phyloP scores from a whole-genome alignment of 1,140 invertebrate species.

The Galleria mellonella region DNA sequence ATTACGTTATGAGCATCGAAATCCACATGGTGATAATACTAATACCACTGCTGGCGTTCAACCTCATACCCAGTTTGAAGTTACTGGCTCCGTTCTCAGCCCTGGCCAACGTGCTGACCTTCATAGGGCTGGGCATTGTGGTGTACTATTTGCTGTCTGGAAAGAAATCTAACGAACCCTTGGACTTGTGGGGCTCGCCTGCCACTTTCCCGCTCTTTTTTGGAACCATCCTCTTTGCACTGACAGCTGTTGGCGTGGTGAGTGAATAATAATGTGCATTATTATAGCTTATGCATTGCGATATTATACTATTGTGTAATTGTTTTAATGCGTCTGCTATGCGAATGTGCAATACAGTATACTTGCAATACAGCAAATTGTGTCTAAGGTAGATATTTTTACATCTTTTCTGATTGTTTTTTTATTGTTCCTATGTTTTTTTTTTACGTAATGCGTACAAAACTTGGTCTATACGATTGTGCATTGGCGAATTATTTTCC shows the following conservation, averaged over 20 bases:
- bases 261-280: conserved; percentile 39
- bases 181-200: conserved; percentile 74
- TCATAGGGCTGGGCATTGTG: conserved; percentile 81
- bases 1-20: conserved; percentile 62
- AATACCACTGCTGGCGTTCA: conserved; percentile 81
- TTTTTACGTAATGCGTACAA: no score
- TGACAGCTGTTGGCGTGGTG: conserved; percentile 92
- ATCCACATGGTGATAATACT: conserved; percentile 79
- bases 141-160: conserved; percentile 80
- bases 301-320: no score
- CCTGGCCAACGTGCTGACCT: conserved; percentile 84
- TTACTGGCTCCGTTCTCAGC: conserved; percentile 87
- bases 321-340: no score
- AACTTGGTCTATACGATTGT: no score
- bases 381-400: no score
- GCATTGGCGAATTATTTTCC: no score
- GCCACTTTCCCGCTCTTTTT: conserved; percentile 84
- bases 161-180: conserved; percentile 75
- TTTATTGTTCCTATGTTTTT: no score
- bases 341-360: no score
- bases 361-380: no score
- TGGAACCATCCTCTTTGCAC: conserved; percentile 90
- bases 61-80: conserved; percentile 85
- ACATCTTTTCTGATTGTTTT: no score
- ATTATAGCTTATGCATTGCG: no score